Percentiles rank a stretch among this genome's conserved stretches.
These are phyloP conservation scores for Percopsis omiscomaycus DNA, from an alignment of 2,797 vertebrate species.

Conservation along the genomic window DNA sequence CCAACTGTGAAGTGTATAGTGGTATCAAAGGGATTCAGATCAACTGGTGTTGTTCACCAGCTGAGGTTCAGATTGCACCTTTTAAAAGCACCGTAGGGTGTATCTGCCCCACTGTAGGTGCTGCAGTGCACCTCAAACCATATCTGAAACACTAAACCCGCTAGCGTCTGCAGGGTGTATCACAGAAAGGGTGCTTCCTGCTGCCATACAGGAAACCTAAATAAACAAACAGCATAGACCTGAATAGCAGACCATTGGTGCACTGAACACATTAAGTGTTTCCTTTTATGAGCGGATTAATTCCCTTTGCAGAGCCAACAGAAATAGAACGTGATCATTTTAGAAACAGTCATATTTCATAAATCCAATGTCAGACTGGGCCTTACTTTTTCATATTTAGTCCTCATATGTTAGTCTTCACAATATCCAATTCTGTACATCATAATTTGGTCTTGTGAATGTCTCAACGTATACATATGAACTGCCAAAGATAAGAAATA, in stretches of 20 bases:
- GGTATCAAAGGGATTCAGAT: no score
- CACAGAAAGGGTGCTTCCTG: conserved; percentile 20
- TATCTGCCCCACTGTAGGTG: not conserved
- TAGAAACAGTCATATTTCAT: no score
- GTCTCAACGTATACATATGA: not conserved
- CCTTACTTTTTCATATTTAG: no score
- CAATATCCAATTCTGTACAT: no score
- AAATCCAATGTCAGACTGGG: no score
- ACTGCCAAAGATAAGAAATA: not conserved
- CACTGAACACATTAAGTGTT: not conserved
- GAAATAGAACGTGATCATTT: not conserved
- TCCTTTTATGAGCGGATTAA: conserved; percentile 3
- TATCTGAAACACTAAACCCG: conserved; percentile 5
- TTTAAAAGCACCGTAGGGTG: no score
- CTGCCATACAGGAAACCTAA: not conserved
- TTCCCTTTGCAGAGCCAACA: not conserved
- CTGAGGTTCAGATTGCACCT: no score
- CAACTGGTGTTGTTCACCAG: no score
- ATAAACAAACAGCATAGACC: conserved; percentile 12
- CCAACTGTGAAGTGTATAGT: not conserved
- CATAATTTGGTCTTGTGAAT: no score
- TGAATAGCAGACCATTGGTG: not conserved
- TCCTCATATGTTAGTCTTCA: no score
- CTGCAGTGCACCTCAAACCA: not conserved
- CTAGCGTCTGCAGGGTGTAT: not conserved